These are phyloP conservation scores for Proisotoma minuta DNA, from an alignment of 2,888 invertebrate species.

Conservation along the genomic window DNA sequence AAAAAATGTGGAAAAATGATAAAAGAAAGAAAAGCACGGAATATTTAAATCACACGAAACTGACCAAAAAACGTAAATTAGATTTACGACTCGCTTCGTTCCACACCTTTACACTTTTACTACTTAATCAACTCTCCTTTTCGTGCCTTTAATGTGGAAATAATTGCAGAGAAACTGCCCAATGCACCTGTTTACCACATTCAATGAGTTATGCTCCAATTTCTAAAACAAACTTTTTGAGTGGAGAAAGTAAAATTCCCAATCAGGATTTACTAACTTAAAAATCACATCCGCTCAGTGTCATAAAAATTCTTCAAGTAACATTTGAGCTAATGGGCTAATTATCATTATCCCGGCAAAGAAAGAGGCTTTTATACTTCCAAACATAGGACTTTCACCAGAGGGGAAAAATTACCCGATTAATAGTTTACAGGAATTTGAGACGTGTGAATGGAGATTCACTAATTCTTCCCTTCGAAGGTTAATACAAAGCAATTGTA, in stretches of 20 bases:
- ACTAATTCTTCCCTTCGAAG: background rate
- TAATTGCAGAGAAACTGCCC: background rate
- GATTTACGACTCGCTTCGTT: background rate
- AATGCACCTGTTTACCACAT: too few species aligned
- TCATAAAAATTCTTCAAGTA: conserved; percentile 6
- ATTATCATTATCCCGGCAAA: conserved; percentile 21
- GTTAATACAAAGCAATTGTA: too few species aligned
- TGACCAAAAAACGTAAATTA: background rate
- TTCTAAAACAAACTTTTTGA: too few species aligned
- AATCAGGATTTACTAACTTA: too few species aligned
- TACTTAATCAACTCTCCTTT: background rate
- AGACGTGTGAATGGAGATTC: background rate
- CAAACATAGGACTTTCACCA: too few species aligned
- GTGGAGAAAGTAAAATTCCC: too few species aligned
- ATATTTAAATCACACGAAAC: background rate
- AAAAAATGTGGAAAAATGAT: too few species aligned
- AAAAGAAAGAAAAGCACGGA: too few species aligned
- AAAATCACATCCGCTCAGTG: background rate
- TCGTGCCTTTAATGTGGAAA: background rate
- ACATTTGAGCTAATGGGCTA: conserved; percentile 22
- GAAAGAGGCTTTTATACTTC: background rate
- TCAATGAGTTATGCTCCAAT: too few species aligned
- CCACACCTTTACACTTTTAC: background rate
- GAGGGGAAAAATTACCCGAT: background rate
- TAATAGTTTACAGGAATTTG: background rate